A percentile compares a stretch with the other conserved stretches of the same genome.
phyloP scores from a whole-genome alignment of 2,113 vertebrate genomes.

The Cochlearius cochlearius region DNA sequence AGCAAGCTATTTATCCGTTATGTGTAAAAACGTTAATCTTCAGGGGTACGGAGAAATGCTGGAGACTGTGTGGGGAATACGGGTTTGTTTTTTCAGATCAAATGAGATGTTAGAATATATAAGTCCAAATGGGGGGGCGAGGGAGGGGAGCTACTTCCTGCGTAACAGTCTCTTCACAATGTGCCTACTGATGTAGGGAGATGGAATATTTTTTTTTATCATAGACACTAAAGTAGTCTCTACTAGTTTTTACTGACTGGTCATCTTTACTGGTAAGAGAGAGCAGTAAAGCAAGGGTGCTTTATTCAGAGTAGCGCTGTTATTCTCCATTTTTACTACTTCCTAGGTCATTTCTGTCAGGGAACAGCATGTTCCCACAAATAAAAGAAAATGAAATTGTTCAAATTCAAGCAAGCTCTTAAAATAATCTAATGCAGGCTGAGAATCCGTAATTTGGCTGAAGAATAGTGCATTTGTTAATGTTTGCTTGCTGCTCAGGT shows the following conservation, averaged over 20 bases:
- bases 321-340: rapidly evolving
- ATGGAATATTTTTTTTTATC: neutral
- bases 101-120: too few species aligned
- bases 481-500: neutral
- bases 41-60: too few species aligned
- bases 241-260: rapidly evolving
- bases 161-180: rapidly evolving
- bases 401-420: neutral
- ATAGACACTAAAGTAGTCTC: rapidly evolving
- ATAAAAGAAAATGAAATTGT: too few species aligned
- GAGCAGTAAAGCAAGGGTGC: neutral
- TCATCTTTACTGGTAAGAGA: too few species aligned
- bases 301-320: rapidly evolving
- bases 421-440: neutral
- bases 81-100: neutral
- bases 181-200: too few species aligned
- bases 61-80: neutral
- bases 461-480: neutral
- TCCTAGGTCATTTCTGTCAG: neutral
- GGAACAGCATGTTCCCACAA: too few species aligned
- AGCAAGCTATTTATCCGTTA: neutral
- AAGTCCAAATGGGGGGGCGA: neutral
- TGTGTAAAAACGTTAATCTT: too few species aligned
- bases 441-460: neutral
- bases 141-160: neutral